These are phyloP conservation scores for Panurus biarmicus DNA, from an alignment of 2,113 vertebrate species.

Conservation along the genomic window DNA sequence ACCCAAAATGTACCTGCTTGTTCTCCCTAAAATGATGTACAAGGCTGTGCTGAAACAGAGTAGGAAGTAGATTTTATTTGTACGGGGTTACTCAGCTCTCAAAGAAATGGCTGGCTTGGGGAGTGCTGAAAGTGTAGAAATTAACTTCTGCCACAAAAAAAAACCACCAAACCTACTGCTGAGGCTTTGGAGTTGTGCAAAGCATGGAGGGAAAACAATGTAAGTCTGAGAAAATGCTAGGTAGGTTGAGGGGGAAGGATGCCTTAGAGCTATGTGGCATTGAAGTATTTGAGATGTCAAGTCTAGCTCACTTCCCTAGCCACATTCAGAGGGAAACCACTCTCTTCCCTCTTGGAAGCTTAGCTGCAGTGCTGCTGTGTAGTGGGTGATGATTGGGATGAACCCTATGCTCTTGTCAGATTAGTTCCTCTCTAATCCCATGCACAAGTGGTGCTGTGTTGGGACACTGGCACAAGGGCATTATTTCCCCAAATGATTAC, in stretches of 20 bases:
- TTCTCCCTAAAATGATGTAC: background rate
- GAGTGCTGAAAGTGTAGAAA: background rate
- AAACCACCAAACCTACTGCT: background rate
- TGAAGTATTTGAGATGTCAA: background rate
- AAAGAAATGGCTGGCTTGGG: background rate
- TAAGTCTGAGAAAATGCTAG: background rate
- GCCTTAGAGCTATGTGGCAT: background rate
- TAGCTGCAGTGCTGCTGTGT: background rate
- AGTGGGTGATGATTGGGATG: background rate
- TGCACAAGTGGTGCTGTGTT: background rate
- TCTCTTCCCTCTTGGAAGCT: background rate
- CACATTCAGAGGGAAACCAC: background rate
- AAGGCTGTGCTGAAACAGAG: background rate
- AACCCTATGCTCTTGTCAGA: background rate
- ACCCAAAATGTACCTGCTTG: no score
- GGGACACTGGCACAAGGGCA: background rate
- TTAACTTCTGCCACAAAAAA: background rate
- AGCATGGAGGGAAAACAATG: background rate
- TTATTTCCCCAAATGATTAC: background rate
- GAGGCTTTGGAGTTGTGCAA: background rate
- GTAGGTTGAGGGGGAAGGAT: background rate
- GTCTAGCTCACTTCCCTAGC: background rate
- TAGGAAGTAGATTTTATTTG: background rate
- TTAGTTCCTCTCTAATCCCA: background rate
- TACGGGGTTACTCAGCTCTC: background rate